These are phyloP conservation scores for Sebastes itinus DNA, from an alignment of 2,797 vertebrate species.

Conservation along the genomic window DNA sequence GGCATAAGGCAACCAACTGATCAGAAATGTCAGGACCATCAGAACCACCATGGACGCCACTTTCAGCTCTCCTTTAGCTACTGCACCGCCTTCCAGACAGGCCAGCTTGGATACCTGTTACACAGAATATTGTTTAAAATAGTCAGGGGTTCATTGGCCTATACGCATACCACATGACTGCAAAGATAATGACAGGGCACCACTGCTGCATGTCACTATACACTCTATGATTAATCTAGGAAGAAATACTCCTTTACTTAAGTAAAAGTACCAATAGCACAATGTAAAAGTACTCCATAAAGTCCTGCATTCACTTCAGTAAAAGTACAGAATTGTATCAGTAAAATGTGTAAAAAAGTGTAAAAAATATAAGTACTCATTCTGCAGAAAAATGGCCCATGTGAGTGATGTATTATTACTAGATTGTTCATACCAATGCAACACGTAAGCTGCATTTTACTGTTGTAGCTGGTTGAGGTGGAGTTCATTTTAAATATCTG, in stretches of 20 bases:
- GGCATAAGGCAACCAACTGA: constrained; percentile 79
- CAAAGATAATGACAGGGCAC: neutral
- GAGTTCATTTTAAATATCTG: neutral
- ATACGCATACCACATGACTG: neutral
- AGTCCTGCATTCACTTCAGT: neutral
- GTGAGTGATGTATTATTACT: neutral
- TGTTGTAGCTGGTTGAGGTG: neutral
- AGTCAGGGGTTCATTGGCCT: neutral
- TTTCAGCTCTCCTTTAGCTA: constrained; percentile 69
- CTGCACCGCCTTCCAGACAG: constrained; percentile 69
- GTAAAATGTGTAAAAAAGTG: neutral
- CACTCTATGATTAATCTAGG: neutral
- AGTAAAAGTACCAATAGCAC: neutral
- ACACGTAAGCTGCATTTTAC: neutral
- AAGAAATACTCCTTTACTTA: neutral
- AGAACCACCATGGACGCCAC: constrained; percentile 75
- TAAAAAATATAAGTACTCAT: no score
- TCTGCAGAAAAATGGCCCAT: neutral
- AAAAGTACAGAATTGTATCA: neutral
- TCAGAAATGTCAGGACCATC: constrained; percentile 77
- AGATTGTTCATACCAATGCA: neutral
- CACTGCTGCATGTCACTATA: neutral
- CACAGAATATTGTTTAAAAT: neutral
- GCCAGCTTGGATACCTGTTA: constrained; percentile 72
- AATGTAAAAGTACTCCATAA: no score